Base-by-base conservation (phyloP, 2,888 invertebrate genomes). In the Diaperis boleti region DNA sequence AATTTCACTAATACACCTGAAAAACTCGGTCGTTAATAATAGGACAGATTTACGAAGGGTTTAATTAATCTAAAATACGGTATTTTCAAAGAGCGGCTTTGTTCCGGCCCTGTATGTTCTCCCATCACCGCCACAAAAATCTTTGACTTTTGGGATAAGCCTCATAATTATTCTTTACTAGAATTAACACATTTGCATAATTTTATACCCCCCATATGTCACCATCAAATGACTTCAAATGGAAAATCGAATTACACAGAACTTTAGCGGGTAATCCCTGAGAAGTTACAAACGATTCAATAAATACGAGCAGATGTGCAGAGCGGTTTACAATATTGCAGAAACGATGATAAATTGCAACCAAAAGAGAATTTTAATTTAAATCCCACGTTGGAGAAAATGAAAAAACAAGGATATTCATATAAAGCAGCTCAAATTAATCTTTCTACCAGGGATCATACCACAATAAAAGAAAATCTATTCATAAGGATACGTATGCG, bases 11-110 rank as follows among this genome's bases (percentile, higher is more conserved):
- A 13, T 11, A 37, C 37, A 37, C n/a, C n/a, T 37, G 37, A 37
- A 13, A 42, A 42, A 17, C 42, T 17, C 11, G 10, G 15, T 20
- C 42, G 11, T 42, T 42, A 42, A 17, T 42, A 42, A 42, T 4
- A 13, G 37, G 11, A 13, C 14, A 14, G 14, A 14, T 14, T 37
- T 37, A 37, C 37, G 14, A 37, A 11, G 37, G 37, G 37, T 37
- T 37, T 14, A 37, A 37, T 37, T 37, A 11, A 37, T 13, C 14
- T 11, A 37, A 37, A 37, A 14, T 37, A 37, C 14, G 37, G 14
- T 37, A 37, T 14, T 37, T 37, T 11, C 42, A 15, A 42, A 42
- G 20, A 8, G 2, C 11, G 42, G 18, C 42, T 37, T 37, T 37
- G 37, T 37, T 6, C 18, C 15, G 18, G 18, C 42, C n/a, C 4